Percentiles rank a stretch among this genome's conserved stretches.
Conservation (phyloP, 2,888 invertebrate species). For the Busseola fusca region DNA sequence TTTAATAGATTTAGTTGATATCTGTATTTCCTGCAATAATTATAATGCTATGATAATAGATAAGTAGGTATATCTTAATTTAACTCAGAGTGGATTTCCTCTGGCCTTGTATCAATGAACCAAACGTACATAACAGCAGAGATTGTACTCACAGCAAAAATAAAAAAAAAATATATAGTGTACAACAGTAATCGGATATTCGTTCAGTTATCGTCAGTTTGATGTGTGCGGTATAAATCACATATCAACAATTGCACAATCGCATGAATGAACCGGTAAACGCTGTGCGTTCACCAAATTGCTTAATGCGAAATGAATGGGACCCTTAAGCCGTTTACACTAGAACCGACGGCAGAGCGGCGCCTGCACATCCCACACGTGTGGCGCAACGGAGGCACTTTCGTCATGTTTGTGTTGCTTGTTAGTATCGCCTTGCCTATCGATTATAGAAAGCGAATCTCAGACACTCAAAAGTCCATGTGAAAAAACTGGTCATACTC, state of each 20-base stretch:
- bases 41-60: conserved; percentile 36
- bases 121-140: conserved; percentile 15
- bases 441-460: conserved; percentile 83
- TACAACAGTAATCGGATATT: conserved; percentile 36
- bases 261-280: conserved; percentile 85
- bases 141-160: conserved; percentile 28
- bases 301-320: conserved; percentile 88
- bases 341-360: conserved; percentile 76
- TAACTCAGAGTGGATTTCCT: conserved; percentile 58
- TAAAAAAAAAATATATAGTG: conserved; percentile 20
- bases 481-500: conserved; percentile 67
- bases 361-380: conserved; percentile 87
- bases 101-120: conserved; percentile 59
- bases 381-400: conserved; percentile 87
- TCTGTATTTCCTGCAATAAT: conserved; percentile 61
- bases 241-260: conserved; percentile 78
- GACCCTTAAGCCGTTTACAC: conserved; percentile 81
- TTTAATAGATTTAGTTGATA: conserved; percentile 60
- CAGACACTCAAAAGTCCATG: conserved; percentile 71
- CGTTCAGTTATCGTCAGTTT: conserved; percentile 57
- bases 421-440: conserved; percentile 81
- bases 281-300: conserved; percentile 85
- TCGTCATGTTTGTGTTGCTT: conserved; percentile 84
- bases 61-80: conserved; percentile 38
- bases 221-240: conserved; percentile 70